Evolutionary conservation across 2,113 vertebrate species (phyloP), one percentile per base, ranked within the genome.

Genomic region (Cromileptes altivelis): DNA sequence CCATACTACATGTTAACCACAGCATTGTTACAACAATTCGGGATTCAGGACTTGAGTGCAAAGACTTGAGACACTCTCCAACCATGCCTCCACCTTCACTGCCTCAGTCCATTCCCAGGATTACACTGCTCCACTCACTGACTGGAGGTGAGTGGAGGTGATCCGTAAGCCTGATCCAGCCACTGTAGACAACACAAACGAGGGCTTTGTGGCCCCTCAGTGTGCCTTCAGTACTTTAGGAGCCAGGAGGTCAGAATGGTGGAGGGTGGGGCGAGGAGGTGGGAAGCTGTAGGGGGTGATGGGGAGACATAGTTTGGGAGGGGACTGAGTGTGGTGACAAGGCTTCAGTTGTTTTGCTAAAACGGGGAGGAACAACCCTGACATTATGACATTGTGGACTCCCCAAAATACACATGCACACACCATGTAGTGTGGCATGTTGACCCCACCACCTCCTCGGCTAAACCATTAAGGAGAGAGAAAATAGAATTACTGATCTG

Each of bases 211-310:
- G 91, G 89, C 71, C 78, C 62, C 75, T 86, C 81, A 86, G 89
- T 90, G 89, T 91, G 86, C 85, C 84, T 88, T 87, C 81, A 87
- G 88, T 90, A 45, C 84, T 91, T 80, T 67, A 64, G 80, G 89
- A 93, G 93, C 93, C 92, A 91, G 80, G 87, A 87, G 94, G 95
- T 96, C 95, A 94, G 61, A 40, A 67, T 69, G 75, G 91, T 92
- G 88, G 89, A 93, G 93, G 90, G 88, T 70, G 86, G 91, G 90
- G 91, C 89, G 81, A 89, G 87, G 85, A 90, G 88, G 92, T 88
- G 88, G 91, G 86, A 72, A 60, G 75, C 61, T 91, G 83, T 82
- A 77, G 71, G 64, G 79, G 67, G 73, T 87, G 82, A 89, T 25
- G 72, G 84, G 68, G 84, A 86, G 88, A 86, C 85, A 70, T 56